phyloP scores from a whole-genome alignment of 2,888 invertebrate species.

The Criorhina ranunculi region DNA sequence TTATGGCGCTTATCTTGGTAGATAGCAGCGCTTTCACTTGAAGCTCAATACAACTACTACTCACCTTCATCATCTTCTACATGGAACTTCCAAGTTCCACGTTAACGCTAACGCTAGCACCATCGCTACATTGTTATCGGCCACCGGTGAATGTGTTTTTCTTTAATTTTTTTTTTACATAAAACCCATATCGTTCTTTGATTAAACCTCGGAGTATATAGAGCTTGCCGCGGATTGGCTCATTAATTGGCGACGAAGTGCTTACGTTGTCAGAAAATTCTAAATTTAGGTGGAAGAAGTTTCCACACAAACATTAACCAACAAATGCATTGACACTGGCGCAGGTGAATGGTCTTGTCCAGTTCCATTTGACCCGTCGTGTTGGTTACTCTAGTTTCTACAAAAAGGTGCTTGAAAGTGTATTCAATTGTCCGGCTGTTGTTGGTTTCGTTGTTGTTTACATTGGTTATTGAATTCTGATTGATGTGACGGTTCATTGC shows the following conservation, averaged over 20 bases:
- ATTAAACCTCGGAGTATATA: slow-evolving; percentile 24
- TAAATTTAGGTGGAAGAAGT: slow-evolving; percentile 44
- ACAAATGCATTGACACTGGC: not conserved
- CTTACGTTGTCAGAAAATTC: slow-evolving; percentile 75
- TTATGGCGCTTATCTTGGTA: slow-evolving; percentile 29
- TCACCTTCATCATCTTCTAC: slow-evolving; percentile 43
- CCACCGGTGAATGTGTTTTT: slow-evolving; percentile 17
- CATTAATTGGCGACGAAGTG: slow-evolving; percentile 42
- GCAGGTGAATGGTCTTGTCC: slow-evolving; percentile 29
- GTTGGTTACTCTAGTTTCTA: slow-evolving; percentile 50
- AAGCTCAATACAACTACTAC: slow-evolving; percentile 16
- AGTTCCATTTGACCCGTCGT: slow-evolving; percentile 54
- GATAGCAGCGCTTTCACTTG: slow-evolving; percentile 14
- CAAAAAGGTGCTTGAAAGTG: slow-evolving; percentile 28
- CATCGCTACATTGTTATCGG: slow-evolving; percentile 43
- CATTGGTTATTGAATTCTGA: slow-evolving; percentile 16
- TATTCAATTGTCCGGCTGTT: slow-evolving; percentile 15
- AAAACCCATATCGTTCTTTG: slow-evolving; percentile 35
- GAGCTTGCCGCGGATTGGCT: slow-evolving; percentile 18
- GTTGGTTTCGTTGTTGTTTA: slow-evolving; percentile 61
- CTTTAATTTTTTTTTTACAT: slow-evolving; percentile 15
- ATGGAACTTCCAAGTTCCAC: slow-evolving; percentile 53
- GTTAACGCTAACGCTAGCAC: slow-evolving; percentile 22
- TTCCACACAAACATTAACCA: slow-evolving; percentile 15
- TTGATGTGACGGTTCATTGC: not conserved